Evolutionary conservation across 1,140 invertebrate genomes (phyloP), one percentile per base, ranked within the genome.

Genomic region (Drosophila littoralis): DNA sequence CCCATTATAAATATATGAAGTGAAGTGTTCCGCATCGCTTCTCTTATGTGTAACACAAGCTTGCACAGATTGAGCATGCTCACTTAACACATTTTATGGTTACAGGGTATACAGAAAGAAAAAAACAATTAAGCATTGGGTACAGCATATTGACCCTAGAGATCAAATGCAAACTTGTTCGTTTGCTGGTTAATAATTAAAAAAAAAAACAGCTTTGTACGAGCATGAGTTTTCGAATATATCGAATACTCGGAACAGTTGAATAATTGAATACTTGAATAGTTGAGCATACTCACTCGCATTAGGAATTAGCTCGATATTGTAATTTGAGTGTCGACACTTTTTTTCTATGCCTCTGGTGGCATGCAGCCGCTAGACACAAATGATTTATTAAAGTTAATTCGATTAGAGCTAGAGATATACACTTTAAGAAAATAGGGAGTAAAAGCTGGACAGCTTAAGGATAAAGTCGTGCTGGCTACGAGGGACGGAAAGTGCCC

Each of bases 81-180:
- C 0, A n/a, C 22, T 33, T 32, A 40, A 38, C 7, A 48, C 42
- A 40, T 38, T 48, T 61, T 36, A 61, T 61, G 33, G 42, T 12
- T 17, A 48, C 22, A 66, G 52, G 40, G 28, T 64, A 74, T 55
- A 60, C n/a, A 7, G 54, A 51, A 69, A 70, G 22, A 72, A 12
- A 68, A 64, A 68, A 74, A 79, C 79, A 81, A 82, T 82, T 83
- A 76, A 61, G 67, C 76, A 59, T 68, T 70, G 58, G 54, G 57
- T 77, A 66, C 74, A 69, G 57, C 79, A 61, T 55, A 58, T 71
- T 84, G 84, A 89, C 84, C 84, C 70, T 65, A 67, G 33, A 74
- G 84, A 89, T 89, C 84, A 90, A 83, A 89, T 89, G 85, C 84
- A 89, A 89, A 89, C 84, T 89, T 81, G 84, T 86, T 80, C 78